Evolutionary conservation across 2,113 vertebrate genomes (phyloP), one percentile per base, ranked within the genome.

Genomic region (Pomatostomus ruficeps): DNA sequence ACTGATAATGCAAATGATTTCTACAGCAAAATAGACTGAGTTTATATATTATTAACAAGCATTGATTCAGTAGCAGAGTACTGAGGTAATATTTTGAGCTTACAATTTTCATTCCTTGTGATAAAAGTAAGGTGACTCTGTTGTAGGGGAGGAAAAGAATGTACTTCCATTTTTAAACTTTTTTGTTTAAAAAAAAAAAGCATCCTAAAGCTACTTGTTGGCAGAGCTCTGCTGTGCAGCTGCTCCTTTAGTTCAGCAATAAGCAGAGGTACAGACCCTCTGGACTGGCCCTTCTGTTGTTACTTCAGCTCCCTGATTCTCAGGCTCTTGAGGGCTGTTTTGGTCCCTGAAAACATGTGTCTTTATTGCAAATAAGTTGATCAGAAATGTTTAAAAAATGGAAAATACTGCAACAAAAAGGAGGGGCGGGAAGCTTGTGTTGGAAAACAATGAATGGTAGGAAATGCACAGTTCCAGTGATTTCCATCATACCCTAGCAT

Each of bases 41-140:
- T 86, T 92, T 63, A 29, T 66, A 15, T 49, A 49, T 83, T 74
- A 88, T 62, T 72, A 70, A 54, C 26, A 88, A 85, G 31, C 29
- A 36, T 38, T 68, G 82, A 94, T 94, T 79, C 59, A 85, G 49
- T 23, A 75, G 48, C 35, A 84, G 85, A 91, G 93, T 71, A 85
- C 31, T 84, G 87, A 9, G 2, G 38, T 54, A 57, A 89, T 62
- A 83, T 59, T 72, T 18, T 42, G 33, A 65, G 65, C 51, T 94
- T 77, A 79, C 70, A 95, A 55, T 88, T 94, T 62, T 95, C 83
- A 89, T 91, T 96, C 76, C 76, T 73, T 57, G 35, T 88, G 62
- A 81, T 92, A 95, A 92, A 96, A 97, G 93, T 58, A 88, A 96
- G 55, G 70, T 89, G 92, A 94, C 48, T 59, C 51, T 90, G 55